Evolutionary conservation across 1,140 invertebrate genomes (phyloP), one percentile per base, ranked within the genome.

Genomic region (Leucophenga varia): DNA sequence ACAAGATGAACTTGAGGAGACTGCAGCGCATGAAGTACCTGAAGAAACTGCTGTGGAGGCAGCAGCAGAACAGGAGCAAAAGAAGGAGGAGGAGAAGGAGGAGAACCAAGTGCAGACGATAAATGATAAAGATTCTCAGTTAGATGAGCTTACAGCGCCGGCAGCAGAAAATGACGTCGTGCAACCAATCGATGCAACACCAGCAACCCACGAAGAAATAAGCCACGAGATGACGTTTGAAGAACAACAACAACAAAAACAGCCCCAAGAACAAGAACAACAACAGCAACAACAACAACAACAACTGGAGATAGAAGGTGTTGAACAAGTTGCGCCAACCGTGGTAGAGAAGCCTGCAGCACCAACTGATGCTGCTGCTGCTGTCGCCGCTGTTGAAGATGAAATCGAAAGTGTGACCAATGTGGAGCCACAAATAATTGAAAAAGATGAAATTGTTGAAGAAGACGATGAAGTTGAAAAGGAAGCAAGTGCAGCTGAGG

Each of bases 331-430:
- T n/a, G n/a, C n/a, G n/a, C n/a, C n/a, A n/a, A n/a, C n/a, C n/a
- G n/a, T n/a, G n/a, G n/a, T n/a, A n/a, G n/a, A n/a, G n/a, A n/a
- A n/a, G n/a, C n/a, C n/a, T n/a, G n/a, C n/a, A n/a, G n/a, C n/a
- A n/a, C n/a, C n/a, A n/a, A n/a, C n/a, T n/a, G n/a, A n/a, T n/a
- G n/a, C n/a, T n/a, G n/a, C n/a, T n/a, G n/a, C n/a, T n/a, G n/a
- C n/a, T n/a, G n/a, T n/a, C n/a, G n/a, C n/a, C n/a, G n/a, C n/a
- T n/a, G n/a, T n/a, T n/a, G 22, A 44, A 39, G 44, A 40, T 10
- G 64, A 63, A 65, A 65, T 17, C 38, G 63, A 65, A 68, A 65
- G 63, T 65, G 63, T 59, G 50, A 63, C 63, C 25, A 39, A 39
- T 42, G 14, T 41, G 10, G 10, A 28, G 14, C 10, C 18, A 2